Conservation (phyloP, 2,888 invertebrate genomes). For the Cacoxenus indagator region DNA sequence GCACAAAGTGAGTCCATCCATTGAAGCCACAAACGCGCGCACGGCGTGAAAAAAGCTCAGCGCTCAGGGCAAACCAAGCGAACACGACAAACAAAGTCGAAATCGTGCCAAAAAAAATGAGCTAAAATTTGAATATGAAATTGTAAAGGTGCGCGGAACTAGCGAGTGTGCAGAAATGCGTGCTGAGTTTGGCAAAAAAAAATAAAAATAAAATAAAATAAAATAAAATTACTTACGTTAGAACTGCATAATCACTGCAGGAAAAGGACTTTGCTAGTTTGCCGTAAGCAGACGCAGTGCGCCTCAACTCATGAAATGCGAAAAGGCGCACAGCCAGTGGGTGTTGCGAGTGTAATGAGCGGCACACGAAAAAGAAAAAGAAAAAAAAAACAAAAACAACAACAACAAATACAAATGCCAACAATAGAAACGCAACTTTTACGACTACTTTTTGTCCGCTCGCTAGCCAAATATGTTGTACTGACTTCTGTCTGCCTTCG, state of each 20-base stretch:
- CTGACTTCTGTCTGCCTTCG: not conserved
- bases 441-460: slow-evolving; percentile 1
- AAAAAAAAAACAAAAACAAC: slow-evolving; percentile 38
- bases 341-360: no score
- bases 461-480: not conserved
- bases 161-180: no score
- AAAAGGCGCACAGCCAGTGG: not conserved
- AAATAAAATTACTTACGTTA: not conserved
- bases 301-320: not conserved
- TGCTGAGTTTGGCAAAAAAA: slow-evolving; percentile 41
- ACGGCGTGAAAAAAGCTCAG: not conserved
- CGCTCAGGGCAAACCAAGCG: not conserved
- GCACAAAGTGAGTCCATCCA: slow-evolving; percentile 6
- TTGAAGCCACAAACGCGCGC: not conserved
- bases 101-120: slow-evolving; percentile 34
- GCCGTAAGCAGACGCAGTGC: not conserved
- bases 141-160: no score
- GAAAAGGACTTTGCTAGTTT: no score
- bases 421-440: slow-evolving; percentile 22
- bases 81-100: slow-evolving; percentile 11
- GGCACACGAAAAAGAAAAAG: not conserved
- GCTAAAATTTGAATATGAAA: no score
- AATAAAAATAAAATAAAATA: slow-evolving; percentile 24
- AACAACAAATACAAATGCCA: not conserved
- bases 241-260: slow-evolving; percentile 1